These are phyloP conservation scores for Diplazon laetatorius DNA, from an alignment of 2,888 invertebrate species.

Conservation along the genomic window DNA sequence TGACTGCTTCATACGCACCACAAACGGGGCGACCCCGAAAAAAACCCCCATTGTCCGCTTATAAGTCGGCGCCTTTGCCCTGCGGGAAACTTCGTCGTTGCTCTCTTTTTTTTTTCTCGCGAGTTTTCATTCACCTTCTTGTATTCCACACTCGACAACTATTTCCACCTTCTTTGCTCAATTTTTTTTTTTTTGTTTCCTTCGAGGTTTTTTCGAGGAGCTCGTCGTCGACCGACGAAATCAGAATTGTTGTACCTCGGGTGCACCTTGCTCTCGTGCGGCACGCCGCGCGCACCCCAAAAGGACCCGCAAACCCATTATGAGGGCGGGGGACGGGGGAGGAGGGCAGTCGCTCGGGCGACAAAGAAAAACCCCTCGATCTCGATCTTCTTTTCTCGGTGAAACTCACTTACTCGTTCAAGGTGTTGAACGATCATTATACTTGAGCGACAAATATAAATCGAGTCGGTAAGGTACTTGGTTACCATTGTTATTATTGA, in stretches of 20 bases:
- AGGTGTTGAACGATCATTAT: constrained; percentile 6
- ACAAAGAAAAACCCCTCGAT: constrained; percentile 9
- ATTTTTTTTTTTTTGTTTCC: constrained; percentile 1
- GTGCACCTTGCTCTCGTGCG: constrained; percentile 60
- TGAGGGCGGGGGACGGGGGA: constrained; percentile 36
- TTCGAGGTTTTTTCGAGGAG: too few species aligned
- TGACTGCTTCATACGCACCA: constrained; percentile 4
- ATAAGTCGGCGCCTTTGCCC: constrained; percentile 67
- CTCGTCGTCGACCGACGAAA: constrained; percentile 22
- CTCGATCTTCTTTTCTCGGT: not conserved
- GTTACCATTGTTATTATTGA: too few species aligned
- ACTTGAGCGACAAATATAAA: constrained; percentile 2
- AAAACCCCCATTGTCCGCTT: constrained; percentile 61
- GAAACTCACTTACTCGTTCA: constrained; percentile 21
- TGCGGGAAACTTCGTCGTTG: constrained; percentile 57
- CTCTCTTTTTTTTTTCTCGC: constrained; percentile 51
- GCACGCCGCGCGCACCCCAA: constrained; percentile 45
- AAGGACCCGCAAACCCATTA: constrained; percentile 56
- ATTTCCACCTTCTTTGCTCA: constrained; percentile 3
- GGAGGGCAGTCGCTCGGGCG: not conserved
- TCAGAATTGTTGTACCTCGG: constrained; percentile 48
- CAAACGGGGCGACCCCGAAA: constrained; percentile 18
- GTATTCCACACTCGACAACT: constrained; percentile 19
- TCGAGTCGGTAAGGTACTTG: constrained; percentile 5
- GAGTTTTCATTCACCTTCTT: constrained; percentile 1